Evolutionary conservation across 2,113 vertebrate species (phyloP).

Genomic region (Monarcha castaneiventris): DNA sequence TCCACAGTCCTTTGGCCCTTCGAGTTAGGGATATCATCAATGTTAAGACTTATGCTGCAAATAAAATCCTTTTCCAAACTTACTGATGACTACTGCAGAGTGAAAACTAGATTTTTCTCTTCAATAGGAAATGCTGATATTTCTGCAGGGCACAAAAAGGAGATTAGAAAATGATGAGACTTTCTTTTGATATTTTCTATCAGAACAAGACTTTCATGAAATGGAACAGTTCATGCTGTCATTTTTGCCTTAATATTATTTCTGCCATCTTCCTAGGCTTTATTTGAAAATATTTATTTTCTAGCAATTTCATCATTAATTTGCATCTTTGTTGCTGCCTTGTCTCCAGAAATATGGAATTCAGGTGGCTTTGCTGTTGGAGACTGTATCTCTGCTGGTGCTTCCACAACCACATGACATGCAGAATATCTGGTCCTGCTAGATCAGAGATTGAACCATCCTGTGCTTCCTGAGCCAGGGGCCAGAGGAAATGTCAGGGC

Average conservation of each 20-base stretch:
- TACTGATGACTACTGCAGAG: background rate
- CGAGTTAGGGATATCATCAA: background rate
- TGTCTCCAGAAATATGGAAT: background rate
- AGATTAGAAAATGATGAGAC: background rate
- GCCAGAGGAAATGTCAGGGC: background rate
- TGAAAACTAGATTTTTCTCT: background rate
- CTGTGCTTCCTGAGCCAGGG: background rate
- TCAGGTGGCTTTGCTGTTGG: background rate
- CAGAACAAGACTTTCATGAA: background rate
- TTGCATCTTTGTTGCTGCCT: background rate
- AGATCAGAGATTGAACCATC: background rate
- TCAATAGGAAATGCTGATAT: background rate
- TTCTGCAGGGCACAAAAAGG: background rate
- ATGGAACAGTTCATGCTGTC: background rate
- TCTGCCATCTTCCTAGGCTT: background rate
- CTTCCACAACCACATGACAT: rapidly evolving
- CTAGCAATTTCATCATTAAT: background rate
- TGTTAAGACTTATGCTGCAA: background rate
- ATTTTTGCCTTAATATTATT: background rate
- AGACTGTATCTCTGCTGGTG: background rate
- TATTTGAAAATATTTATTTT: background rate
- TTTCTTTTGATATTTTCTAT: background rate
- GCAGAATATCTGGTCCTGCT: rapidly evolving
- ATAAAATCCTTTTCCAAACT: background rate
- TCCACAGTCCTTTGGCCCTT: background rate